Evolutionary conservation across 2,113 vertebrate genomes (phyloP), one percentile per base, ranked within the genome.

Genomic region (Paedocypris sp.): DNA sequence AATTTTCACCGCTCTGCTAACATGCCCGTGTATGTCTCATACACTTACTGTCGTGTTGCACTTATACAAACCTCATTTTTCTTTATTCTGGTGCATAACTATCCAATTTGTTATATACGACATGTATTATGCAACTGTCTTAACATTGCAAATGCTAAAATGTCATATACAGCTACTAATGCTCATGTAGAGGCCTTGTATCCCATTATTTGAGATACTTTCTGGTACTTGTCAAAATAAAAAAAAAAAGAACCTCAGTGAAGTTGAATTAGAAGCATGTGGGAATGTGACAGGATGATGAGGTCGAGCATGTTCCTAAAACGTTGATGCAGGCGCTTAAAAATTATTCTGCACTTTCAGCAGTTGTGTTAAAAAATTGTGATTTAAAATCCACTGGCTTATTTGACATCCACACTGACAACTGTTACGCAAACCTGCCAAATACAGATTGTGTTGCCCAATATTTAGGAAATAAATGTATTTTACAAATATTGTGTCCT

Each of bases 391-490:
- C n/a, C n/a, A n/a, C n/a, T n/a, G n/a, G 28, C 38, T 47, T 23
- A n/a, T 9, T 32, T 50, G 22, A 43, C 25, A 11, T 49, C 60
- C 56, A 33, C 19, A 19, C 52, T 45, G 43, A 16, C 31, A 62
- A 45, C 63, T 73, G 64, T 72, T 70, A 53, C 64, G 66, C 33
- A 22, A 51, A 74, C 73, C 60, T 75, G 59, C 13, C 67, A 68
- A 61, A 59, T 51, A 36, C 61, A 72, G 71, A 77, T 73, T 66
- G 50, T 68, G 50, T 77, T 85, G 77, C 80, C 79, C 73, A 74
- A 74, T 84, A 83, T 83, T 75, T 82, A 84, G 78, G 79, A 78
- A 87, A 81, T 86, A 84, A 85, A 85, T 85, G 82, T 86, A 81
- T 86, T 87, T 86, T 85, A 82, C 82, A 86, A 83, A 77, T 77